These are phyloP conservation scores for Dione vanillae DNA, from an alignment of 2,888 invertebrate genomes.

Conservation along the genomic window DNA sequence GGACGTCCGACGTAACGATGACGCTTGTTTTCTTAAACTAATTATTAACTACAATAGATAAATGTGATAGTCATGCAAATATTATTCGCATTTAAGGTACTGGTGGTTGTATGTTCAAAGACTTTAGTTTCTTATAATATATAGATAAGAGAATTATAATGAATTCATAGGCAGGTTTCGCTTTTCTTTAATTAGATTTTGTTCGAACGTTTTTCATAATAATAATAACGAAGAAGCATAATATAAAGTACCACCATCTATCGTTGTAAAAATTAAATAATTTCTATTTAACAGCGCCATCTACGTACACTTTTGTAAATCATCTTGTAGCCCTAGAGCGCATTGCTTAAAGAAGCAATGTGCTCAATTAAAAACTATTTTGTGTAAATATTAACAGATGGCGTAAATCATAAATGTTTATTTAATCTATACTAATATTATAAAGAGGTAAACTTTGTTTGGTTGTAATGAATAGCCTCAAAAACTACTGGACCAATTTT, in stretches of 20 bases:
- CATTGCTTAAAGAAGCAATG: no score
- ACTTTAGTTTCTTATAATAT: no score
- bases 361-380: no score
- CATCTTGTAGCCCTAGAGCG: background rate
- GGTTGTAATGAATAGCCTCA: no score
- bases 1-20: constrained; percentile 19
- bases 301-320: background rate
- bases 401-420: background rate
- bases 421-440: no score
- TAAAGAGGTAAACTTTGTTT: no score
- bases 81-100: background rate
- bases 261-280: background rate
- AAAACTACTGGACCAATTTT: no score
- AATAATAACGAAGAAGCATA: background rate
- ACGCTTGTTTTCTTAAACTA: constrained; percentile 19
- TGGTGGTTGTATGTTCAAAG: no score
- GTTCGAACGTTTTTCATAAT: background rate
- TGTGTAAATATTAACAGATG: constrained; percentile 4
- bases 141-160: no score
- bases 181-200: background rate
- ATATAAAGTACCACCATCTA: background rate
- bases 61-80: background rate
- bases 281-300: background rate
- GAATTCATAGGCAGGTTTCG: background rate
- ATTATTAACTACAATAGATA: background rate